phyloP scores from a whole-genome alignment of 2,797 vertebrate genomes.

The Pangasius larnaudii region DNA sequence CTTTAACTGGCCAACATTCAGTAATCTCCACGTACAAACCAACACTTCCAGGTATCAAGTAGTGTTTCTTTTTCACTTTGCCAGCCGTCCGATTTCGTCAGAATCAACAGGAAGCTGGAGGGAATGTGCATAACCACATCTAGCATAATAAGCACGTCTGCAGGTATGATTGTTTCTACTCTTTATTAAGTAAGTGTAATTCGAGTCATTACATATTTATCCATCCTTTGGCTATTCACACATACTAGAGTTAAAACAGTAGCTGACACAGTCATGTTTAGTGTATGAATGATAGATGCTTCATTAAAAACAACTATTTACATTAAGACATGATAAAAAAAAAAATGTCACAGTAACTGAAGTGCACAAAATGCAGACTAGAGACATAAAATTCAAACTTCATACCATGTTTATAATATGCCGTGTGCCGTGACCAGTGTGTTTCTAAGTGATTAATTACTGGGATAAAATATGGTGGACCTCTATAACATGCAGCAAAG shows the following conservation, averaged over 20 bases:
- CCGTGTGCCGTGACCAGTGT: constrained; percentile 78
- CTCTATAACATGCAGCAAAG: constrained; percentile 75
- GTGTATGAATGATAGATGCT: constrained; percentile 74
- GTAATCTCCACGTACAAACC: constrained; percentile 55
- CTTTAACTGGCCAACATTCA: constrained; percentile 53
- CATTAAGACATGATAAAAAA: constrained; percentile 75
- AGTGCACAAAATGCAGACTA: constrained; percentile 83
- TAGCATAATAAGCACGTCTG: constrained; percentile 58
- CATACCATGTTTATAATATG: constrained; percentile 77
- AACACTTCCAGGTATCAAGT: constrained; percentile 59
- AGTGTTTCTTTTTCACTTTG: constrained; percentile 47
- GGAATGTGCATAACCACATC: constrained; percentile 58
- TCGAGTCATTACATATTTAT: constrained; percentile 65
- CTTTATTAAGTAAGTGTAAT: constrained; percentile 63
- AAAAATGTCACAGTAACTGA: constrained; percentile 80
- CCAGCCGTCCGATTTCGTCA: constrained; percentile 55
- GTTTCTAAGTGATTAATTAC: constrained; percentile 75
- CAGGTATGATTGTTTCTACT: constrained; percentile 62
- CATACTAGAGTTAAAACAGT: constrained; percentile 81
- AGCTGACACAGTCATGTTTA: constrained; percentile 83
- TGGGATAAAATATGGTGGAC: constrained; percentile 77
- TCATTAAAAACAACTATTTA: constrained; percentile 83
- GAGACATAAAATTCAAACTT: constrained; percentile 79
- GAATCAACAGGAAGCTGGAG: constrained; percentile 42
- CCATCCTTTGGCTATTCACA: constrained; percentile 74